Base-by-base conservation (phyloP, 1,140 invertebrate genomes). In the Tetragonula clypearis region DNA sequence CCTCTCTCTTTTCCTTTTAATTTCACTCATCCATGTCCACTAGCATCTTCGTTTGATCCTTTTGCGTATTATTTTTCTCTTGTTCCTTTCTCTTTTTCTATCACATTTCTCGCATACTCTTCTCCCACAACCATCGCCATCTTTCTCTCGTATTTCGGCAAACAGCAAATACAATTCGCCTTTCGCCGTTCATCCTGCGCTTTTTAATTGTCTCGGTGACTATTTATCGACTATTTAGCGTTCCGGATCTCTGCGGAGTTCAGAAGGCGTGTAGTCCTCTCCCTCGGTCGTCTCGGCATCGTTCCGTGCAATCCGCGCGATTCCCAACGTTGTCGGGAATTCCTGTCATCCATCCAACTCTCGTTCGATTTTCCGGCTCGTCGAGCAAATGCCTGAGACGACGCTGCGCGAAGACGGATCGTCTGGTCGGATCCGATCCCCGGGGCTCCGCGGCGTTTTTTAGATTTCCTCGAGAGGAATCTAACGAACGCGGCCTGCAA, bases 291-390 rank as follows among this genome's bases (percentile, higher is more conserved):
- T 84, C 53, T 5, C 26, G 23, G 23, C 17, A 19, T 49, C 75
- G 58, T 41, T 23, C 56, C 55, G 6, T 30, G 56, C 73, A 62
- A 53, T 84, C 74, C 58, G 15, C 62, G 41, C 62, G 65, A 66
- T 68, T 69, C 35, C 8, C 81, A 71, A 30, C 74, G 75, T 84
- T 72, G 76, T 41, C 71, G 84, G 62, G 79, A 82, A 75, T 85
- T 82, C 62, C 84, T 85, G 79, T 85, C 79, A 82, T 82, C 84
- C 58, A 73, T 87, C 82, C 77, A 82, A 78, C 85, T 89, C 81
- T 66, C 74, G 83, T 86, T 89, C 88, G 85, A 90, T 90, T 90
- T 90, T 87, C 88, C 82, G 79, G 69, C 49, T 87, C 81, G 82
- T 69, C 78, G 79, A 80, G 72, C 77, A 90, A 89, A 89, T 82